Evolutionary conservation across 2,888 invertebrate genomes (phyloP), one percentile per base, ranked within the genome.

Genomic region (Coelinius sp.): DNA sequence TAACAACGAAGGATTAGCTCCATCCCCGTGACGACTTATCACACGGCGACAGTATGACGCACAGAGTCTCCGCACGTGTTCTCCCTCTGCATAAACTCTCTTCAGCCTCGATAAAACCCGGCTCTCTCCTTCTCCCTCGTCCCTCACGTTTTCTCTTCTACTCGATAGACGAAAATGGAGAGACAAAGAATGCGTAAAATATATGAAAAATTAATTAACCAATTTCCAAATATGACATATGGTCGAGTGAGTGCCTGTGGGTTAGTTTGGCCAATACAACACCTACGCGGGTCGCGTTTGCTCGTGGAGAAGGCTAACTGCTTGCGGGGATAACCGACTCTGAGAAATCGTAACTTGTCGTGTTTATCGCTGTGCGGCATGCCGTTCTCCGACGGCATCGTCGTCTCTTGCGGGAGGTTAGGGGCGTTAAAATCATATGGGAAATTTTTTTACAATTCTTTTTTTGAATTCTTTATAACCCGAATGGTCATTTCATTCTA

Each of bases 271-370:
- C 52, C 49, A 38, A 49, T 67, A 14, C 52, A 67, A 64, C 52
- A 56, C 64, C 35, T 63, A 70, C 27, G 41, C 63, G 14, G 14
- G 31, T n/a, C n/a, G 17, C 17, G 14, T 24, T 67, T 35, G 17
- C 56, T 27, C 53, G 10, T 7, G 38, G 59, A 12, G 46, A 59
- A 22, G 49, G 52, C 17, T 66, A 71, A 71, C 46, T 38, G 62
- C 38, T 63, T 62, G 49, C 8, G 24, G n/a, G 67, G 68, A 68
- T 70, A 68, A 72, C 76, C 78, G 78, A 82, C 84, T 86, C 85
- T 82, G 78, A 87, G 87, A 87, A 87, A 87, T 86, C 87, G 86
- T 87, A 87, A 87, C 87, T 85, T 86, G 81, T 81, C 85, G 85
- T 85, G 86, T 87, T 87, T 87, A 87, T 87, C 85, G 81, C 85